These are phyloP conservation scores for Benitochromis conjunctus DNA, from an alignment of 2,113 vertebrate genomes.

Conservation along the genomic window DNA sequence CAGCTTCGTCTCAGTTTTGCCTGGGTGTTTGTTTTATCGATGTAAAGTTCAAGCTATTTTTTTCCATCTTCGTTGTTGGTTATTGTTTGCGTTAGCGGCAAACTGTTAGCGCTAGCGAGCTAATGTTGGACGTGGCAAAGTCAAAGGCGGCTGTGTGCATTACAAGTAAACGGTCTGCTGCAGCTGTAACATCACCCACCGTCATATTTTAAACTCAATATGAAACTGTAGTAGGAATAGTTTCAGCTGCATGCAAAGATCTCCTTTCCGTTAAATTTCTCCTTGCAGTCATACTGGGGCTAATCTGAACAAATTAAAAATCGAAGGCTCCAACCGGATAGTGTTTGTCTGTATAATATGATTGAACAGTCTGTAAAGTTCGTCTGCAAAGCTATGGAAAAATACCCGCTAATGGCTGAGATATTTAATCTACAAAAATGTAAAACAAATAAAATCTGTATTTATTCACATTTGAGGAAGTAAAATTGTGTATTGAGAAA, in stretches of 20 bases:
- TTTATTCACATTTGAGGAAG: not conserved
- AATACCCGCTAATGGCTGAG: not conserved
- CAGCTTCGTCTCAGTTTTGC: accelerated
- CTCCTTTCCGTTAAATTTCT: not conserved
- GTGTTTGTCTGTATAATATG: not conserved
- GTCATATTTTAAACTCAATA: not conserved
- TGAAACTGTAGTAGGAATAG: not conserved
- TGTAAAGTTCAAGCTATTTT: accelerated
- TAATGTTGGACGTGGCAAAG: conserved; percentile 58
- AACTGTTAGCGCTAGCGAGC: not conserved
- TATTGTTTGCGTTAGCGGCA: not conserved
- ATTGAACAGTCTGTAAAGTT: not conserved
- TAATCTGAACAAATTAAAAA: not conserved
- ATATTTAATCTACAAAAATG: not conserved
- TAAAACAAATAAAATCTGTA: not conserved
- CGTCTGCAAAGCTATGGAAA: not conserved
- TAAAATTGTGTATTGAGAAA: not conserved
- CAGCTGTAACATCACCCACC: not conserved
- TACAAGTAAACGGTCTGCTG: not conserved
- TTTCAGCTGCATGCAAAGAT: not conserved
- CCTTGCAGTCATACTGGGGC: not conserved
- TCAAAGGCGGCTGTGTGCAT: not conserved
- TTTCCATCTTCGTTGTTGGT: accelerated
- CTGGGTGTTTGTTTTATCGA: accelerated
- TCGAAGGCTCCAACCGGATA: not conserved